Conservation (phyloP, 1,140 invertebrate species). For the Lasioglossum albipes region DNA sequence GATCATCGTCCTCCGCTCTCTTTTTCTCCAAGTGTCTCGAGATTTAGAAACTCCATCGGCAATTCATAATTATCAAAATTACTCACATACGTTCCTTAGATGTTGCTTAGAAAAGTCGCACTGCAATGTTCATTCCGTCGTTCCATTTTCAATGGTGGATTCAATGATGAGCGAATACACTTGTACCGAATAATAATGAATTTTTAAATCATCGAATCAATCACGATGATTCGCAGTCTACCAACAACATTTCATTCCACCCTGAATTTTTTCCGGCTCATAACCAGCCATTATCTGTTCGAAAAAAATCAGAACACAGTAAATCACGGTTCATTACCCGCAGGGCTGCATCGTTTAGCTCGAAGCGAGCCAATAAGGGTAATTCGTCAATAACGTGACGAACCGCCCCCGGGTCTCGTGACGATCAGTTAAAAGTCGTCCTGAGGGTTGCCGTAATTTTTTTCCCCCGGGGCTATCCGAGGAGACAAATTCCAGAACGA, state of each 20-base stretch:
- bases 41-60: neutral
- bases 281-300: neutral
- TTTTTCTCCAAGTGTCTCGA: neutral
- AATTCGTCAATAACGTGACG: conserved; percentile 33
- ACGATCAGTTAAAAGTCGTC: conserved; percentile 17
- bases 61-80: too few relatives aligned
- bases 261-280: neutral
- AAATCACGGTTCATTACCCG: neutral
- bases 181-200: too few relatives aligned
- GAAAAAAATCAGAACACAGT: neutral
- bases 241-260: too few relatives aligned
- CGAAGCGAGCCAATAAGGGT: neutral
- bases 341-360: too few relatives aligned
- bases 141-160: too few relatives aligned
- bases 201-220: too few relatives aligned
- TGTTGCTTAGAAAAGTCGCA: too few relatives aligned
- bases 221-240: too few relatives aligned
- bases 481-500: conserved; percentile 63
- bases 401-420: neutral
- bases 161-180: too few relatives aligned
- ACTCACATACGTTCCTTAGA: too few relatives aligned
- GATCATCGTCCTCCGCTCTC: conserved; percentile 30
- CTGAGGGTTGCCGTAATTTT: conserved; percentile 15
- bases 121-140: too few relatives aligned
- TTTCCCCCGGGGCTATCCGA: neutral